phyloP scores from a whole-genome alignment of 2,113 vertebrate genomes.

The Saimiri boliviensis region DNA sequence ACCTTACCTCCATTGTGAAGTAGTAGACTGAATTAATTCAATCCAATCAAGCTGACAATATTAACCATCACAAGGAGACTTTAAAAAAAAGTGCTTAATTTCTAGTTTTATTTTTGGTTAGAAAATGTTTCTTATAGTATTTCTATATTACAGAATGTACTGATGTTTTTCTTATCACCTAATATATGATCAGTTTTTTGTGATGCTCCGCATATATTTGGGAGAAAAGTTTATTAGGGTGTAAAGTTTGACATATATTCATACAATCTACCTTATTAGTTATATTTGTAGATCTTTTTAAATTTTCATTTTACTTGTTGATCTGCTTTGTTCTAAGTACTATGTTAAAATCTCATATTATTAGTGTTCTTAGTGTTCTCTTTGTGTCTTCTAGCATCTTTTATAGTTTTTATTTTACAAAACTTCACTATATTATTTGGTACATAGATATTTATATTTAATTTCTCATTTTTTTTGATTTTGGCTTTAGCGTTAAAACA shows the following conservation, averaged over 20 bases:
- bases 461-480: not conserved
- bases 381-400: not conserved
- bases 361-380: not conserved
- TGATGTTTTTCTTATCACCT: not conserved
- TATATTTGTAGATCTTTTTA: not conserved
- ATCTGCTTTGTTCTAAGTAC: not conserved
- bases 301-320: not conserved
- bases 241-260: not conserved
- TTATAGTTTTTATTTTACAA: not conserved
- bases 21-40: too few relatives aligned
- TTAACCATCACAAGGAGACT: too few relatives aligned
- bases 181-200: not conserved
- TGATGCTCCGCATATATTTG: not conserved
- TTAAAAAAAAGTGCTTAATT: not conserved
- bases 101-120: not conserved
- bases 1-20: too few relatives aligned
- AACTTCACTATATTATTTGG: not conserved
- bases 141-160: not conserved
- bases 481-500: not conserved
- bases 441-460: not conserved
- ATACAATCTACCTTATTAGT: not conserved
- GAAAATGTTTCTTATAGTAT: not conserved
- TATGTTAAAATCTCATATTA: not conserved
- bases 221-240: not conserved
- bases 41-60: too few relatives aligned